Conservation (phyloP, 2,113 vertebrate species). For the Procavia capensis region DNA sequence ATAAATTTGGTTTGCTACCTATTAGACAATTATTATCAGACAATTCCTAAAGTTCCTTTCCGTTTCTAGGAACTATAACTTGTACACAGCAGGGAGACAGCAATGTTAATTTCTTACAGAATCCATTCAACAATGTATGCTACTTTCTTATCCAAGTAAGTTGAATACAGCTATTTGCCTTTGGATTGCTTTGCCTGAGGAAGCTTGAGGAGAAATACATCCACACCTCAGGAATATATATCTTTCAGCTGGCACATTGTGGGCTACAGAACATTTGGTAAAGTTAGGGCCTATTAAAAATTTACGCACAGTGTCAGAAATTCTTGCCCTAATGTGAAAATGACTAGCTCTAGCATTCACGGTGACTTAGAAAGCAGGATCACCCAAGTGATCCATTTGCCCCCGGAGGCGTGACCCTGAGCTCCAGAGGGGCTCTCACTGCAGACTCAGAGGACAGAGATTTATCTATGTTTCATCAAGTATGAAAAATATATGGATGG, state of each 20-base stretch:
- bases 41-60: not conserved
- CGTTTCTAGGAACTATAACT: not conserved
- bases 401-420: conserved; percentile 69
- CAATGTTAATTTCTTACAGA: not conserved
- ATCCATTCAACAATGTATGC: not conserved
- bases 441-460: conserved; percentile 74
- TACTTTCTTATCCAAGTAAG: not conserved
- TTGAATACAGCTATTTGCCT: not conserved
- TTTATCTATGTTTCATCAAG: conserved; percentile 86
- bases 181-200: not conserved
- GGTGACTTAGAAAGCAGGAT: conserved; percentile 78
- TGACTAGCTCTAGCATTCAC: not conserved
- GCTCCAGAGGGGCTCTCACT: conserved; percentile 62
- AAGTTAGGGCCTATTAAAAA: conserved; percentile 52
- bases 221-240: fast-evolving
- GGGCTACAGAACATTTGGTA: not conserved
- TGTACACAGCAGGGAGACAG: not conserved
- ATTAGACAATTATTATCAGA: too few species aligned
- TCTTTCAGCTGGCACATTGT: not conserved
- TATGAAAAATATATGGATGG: conserved; percentile 79
- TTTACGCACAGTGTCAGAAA: conserved; percentile 55
- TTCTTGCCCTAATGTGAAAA: conserved; percentile 31
- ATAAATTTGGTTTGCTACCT: too few species aligned
- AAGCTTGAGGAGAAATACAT: not conserved
- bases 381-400: conserved; percentile 23